Percentiles rank a stretch among this genome's conserved stretches.
These are phyloP conservation scores for Drosophila sproati DNA, from an alignment of 1,140 invertebrate genomes.

Conservation along the genomic window DNA sequence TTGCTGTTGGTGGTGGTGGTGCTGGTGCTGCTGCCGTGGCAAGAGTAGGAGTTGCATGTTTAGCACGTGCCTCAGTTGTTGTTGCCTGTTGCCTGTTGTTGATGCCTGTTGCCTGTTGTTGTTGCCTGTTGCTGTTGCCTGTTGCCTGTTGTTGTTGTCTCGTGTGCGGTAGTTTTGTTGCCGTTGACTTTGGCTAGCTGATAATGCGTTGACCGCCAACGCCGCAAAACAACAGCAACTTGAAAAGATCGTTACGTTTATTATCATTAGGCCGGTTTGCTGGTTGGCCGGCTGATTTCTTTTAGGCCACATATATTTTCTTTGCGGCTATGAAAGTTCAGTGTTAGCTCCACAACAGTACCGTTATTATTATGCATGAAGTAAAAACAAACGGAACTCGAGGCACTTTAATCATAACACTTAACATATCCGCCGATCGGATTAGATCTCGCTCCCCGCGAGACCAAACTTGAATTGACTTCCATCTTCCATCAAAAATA, in stretches of 20 bases:
- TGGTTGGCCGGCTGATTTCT: slow-evolving; percentile 25
- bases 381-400: slow-evolving; percentile 39
- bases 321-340: slow-evolving; percentile 70
- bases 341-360: slow-evolving; percentile 36
- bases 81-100: slow-evolving; percentile 29
- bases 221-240: slow-evolving; percentile 57
- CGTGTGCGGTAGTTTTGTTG: slow-evolving; percentile 62
- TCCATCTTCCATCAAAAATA: too few relatives aligned
- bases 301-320: slow-evolving; percentile 29
- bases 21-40: slow-evolving; percentile 61
- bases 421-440: slow-evolving; percentile 6
- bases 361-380: slow-evolving; percentile 67
- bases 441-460: background rate
- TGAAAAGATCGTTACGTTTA: slow-evolving; percentile 73
- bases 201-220: slow-evolving; percentile 82
- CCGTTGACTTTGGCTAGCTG: slow-evolving; percentile 42
- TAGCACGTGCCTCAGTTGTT: slow-evolving; percentile 74
- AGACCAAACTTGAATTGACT: background rate
- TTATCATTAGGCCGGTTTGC: slow-evolving; percentile 74
- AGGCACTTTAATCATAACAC: slow-evolving; percentile 35
- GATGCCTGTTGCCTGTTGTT: slow-evolving; percentile 17
- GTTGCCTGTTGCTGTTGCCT: slow-evolving; percentile 20
- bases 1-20: slow-evolving; percentile 31
- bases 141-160: slow-evolving; percentile 49
- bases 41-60: slow-evolving; percentile 82